Evolutionary conservation across 2,113 vertebrate genomes (phyloP).

Genomic region (Dascyllus trimaculatus): DNA sequence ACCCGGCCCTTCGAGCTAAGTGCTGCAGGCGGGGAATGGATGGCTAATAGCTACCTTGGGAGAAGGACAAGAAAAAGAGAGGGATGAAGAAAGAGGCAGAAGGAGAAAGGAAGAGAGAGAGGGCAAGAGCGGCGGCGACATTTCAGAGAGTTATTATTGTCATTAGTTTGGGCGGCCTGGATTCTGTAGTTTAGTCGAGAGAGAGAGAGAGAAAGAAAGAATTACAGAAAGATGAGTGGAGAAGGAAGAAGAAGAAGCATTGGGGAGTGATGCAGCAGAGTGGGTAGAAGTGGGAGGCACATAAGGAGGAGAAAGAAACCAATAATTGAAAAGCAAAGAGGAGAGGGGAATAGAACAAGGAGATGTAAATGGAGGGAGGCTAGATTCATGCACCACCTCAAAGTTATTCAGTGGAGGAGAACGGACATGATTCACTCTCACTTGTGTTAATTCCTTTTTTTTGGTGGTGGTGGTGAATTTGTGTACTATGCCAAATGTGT

Average conservation of each 20-base stretch:
- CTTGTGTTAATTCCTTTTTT: constrained; percentile 1
- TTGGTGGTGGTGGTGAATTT: not conserved
- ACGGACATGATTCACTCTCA: constrained; percentile 38
- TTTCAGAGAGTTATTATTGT: constrained; percentile 85
- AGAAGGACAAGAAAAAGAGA: constrained; percentile 62
- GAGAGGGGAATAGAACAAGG: constrained; percentile 53
- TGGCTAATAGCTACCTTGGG: constrained; percentile 85
- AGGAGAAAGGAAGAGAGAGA: constrained; percentile 27
- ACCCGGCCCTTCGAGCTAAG: constrained; percentile 75
- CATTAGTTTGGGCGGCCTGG: constrained; percentile 81
- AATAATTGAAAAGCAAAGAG: constrained; percentile 69
- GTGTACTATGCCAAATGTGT: constrained; percentile 29
- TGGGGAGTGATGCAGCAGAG: constrained; percentile 57
- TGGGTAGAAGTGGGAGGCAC: constrained; percentile 35
- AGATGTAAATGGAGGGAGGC: constrained; percentile 53
- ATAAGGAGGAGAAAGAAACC: constrained; percentile 44
- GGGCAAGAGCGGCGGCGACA: constrained; percentile 67
- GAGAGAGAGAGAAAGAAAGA: constrained; percentile 27
- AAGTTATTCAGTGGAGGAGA: constrained; percentile 51
- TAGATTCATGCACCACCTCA: constrained; percentile 42
- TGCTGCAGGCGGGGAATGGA: constrained; percentile 81
- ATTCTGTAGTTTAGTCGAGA: constrained; percentile 59
- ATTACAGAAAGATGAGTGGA: constrained; percentile 48
- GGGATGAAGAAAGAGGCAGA: constrained; percentile 46
- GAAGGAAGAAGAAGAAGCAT: constrained; percentile 36